Evolutionary conservation across 2,113 vertebrate genomes (phyloP), one percentile per base, ranked within the genome.

Genomic region (Charina bottae): DNA sequence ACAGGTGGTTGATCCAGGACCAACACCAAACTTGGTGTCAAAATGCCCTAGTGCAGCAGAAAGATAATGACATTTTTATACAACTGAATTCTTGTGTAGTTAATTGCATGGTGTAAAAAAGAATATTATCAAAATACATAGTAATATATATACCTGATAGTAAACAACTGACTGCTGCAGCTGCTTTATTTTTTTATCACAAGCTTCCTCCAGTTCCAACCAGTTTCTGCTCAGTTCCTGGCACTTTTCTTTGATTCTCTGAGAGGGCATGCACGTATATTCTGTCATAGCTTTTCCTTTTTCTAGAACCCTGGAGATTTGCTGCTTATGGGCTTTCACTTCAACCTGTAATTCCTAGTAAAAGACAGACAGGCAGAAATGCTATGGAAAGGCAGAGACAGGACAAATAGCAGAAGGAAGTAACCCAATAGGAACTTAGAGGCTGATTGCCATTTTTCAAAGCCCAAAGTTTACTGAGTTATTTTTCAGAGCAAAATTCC

Each of bases 281-380:
- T 92, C 95, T 55, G 94, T 90, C 85, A 99, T 95, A 62, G 92
- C 37, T 54, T n/a, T 91, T 33, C 99, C 98, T 59, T 97, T 98
- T 87, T 97, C 97, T 95, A 98, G 95, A 58, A 98, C 95, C 0
- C 92, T 85, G 21, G 97, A 97, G 86, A 98, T 85, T 93, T 98
- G 98, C 53, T 97, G 97, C 19, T 89, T 96, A 92, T 98, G 99
- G 19, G 96, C 97, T 59, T 97, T 98, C 49, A 99, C 96, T 94
- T 98, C 98, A 0, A 96, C 97, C 93, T 97, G 97, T 78, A 99
- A 93, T 90, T 98, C 98, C 98, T 99, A 92, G 87, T 89, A 94
- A 5, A 4, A 83, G 62, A 56, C 21, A 9, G 37, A 1, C 17
- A 60, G 90, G 89, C 0, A 8, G 88, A 93, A 58, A 90, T 28